phyloP scores from a whole-genome alignment of 1,140 invertebrate species.

The Harpegnathos saltator region DNA sequence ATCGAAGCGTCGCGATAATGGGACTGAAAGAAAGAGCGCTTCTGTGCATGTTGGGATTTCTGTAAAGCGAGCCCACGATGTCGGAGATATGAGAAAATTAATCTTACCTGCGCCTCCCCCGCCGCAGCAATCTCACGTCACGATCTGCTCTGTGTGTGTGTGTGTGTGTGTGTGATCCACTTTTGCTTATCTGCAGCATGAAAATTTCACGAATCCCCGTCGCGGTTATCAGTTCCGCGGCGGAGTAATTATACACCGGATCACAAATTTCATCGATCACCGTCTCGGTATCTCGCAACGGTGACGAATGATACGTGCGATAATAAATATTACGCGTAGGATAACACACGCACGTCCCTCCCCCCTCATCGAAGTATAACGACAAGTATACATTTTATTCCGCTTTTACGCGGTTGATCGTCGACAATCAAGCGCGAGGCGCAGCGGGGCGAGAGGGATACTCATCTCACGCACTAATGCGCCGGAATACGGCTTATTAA shows the following conservation, averaged over 20 bases:
- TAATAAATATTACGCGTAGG: too few relatives aligned
- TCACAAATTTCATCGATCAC: background rate
- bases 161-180: conserved; percentile 30
- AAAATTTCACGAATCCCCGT: conserved; percentile 40
- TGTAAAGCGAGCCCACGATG: conserved; percentile 15
- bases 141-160: conserved; percentile 6
- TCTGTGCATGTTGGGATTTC: conserved; percentile 13
- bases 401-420: background rate
- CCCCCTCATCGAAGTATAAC: too few relatives aligned
- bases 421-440: background rate
- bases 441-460: background rate
- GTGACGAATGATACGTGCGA: too few relatives aligned
- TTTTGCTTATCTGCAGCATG: conserved; percentile 36
- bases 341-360: too few relatives aligned
- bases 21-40: conserved; percentile 13
- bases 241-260: conserved; percentile 33
- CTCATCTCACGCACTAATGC: background rate
- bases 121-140: conserved; percentile 46
- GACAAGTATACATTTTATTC: too few relatives aligned
- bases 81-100: conserved; percentile 37
- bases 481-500: conserved; percentile 37
- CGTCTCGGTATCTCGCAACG: conserved; percentile 1
- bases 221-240: conserved; percentile 23
- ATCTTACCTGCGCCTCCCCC: conserved; percentile 39
- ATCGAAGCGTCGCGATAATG: background rate